Conservation (phyloP, 2,888 invertebrate genomes). For the Drosophila diplacantha region DNA sequence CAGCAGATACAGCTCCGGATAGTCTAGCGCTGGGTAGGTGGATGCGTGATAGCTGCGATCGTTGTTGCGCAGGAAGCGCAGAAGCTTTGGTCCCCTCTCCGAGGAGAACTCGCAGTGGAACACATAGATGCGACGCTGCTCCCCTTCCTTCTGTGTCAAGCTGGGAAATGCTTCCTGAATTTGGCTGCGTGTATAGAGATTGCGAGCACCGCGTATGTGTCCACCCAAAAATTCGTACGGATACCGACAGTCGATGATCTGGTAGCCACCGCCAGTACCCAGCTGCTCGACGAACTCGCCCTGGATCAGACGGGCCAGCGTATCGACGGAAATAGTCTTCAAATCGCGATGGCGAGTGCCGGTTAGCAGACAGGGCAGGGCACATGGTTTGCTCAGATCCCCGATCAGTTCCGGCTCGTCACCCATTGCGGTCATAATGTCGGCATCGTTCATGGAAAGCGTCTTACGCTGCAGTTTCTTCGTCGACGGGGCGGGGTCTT, state of each 20-base stretch:
- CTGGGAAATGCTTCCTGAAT: conserved; percentile 81
- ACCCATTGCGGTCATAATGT: conserved; percentile 84
- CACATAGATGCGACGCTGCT: conserved; percentile 86
- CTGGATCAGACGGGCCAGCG: conserved; percentile 84
- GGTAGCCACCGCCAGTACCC: conserved; percentile 79
- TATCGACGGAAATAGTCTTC: conserved; percentile 86
- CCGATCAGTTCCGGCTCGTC: conserved; percentile 87
- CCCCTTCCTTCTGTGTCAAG: conserved; percentile 71
- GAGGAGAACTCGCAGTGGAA: conserved; percentile 99
- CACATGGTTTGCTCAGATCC: conserved; percentile 87
- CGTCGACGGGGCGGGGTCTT: conserved; percentile 34
- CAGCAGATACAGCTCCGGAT: conserved; percentile 95
- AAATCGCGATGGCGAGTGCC: conserved; percentile 86
- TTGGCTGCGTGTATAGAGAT: conserved; percentile 88
- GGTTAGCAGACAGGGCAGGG: conserved; percentile 82
- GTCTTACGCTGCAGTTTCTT: conserved; percentile 80
- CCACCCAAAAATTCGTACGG: conserved; percentile 97
- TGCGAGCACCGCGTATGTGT: conserved; percentile 89
- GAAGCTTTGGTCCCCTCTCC: conserved; percentile 95
- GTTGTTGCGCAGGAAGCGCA: conserved; percentile 87
- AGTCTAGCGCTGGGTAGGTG: conserved; percentile 89
- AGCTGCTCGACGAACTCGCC: conserved; percentile 84
- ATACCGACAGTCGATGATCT: conserved; percentile 94
- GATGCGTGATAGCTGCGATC: conserved; percentile 90
- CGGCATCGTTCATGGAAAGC: conserved; percentile 86